A percentile compares a stretch with the other conserved stretches of the same genome.
Evolutionary conservation across 37 sponge, comb jelly and placozoan species (phyloP).

Genomic region (Theonella swinhoei): DNA sequence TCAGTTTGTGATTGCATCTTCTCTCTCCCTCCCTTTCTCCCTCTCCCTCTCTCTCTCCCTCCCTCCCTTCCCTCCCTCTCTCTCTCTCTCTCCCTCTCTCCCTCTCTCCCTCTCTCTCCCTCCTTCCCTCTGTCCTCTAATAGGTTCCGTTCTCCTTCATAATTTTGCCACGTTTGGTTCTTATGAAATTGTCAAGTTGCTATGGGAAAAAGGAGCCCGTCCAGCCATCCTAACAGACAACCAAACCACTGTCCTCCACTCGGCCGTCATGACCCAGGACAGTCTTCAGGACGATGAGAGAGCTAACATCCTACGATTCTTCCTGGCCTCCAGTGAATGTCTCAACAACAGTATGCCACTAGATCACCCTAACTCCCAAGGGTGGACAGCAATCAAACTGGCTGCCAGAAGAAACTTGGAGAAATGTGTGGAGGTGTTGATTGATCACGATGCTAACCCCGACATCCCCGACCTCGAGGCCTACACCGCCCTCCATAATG

Average conservation of each 20-base stretch:
- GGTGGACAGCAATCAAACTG: constrained; percentile 84
- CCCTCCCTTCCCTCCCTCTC: background rate
- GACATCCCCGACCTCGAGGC: constrained; percentile 59
- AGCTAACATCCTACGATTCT: constrained; percentile 45
- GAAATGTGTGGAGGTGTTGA: constrained; percentile 70
- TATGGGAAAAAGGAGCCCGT: constrained; percentile 65
- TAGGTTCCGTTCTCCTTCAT: constrained; percentile 53
- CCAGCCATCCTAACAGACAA: constrained; percentile 35
- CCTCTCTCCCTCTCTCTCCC: background rate
- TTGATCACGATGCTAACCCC: constrained; percentile 67
- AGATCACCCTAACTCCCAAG: constrained; percentile 45
- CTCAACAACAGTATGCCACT: constrained; percentile 23
- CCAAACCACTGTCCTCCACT: constrained; percentile 66
- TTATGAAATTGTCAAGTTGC: constrained; percentile 39
- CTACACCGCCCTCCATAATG: constrained; percentile 71
- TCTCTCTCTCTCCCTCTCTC: background rate
- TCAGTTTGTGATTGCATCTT: no score
- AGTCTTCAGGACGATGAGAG: constrained; percentile 26
- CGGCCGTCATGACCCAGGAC: constrained; percentile 48
- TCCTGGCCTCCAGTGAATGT: constrained; percentile 17
- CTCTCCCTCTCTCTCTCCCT: background rate
- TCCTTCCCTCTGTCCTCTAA: background rate
- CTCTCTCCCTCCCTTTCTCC: background rate
- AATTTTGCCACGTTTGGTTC: constrained; percentile 53
- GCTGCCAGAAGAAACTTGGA: constrained; percentile 68